Conservation (phyloP, 2,797 vertebrate species). For the Halcyon chelicuti region DNA sequence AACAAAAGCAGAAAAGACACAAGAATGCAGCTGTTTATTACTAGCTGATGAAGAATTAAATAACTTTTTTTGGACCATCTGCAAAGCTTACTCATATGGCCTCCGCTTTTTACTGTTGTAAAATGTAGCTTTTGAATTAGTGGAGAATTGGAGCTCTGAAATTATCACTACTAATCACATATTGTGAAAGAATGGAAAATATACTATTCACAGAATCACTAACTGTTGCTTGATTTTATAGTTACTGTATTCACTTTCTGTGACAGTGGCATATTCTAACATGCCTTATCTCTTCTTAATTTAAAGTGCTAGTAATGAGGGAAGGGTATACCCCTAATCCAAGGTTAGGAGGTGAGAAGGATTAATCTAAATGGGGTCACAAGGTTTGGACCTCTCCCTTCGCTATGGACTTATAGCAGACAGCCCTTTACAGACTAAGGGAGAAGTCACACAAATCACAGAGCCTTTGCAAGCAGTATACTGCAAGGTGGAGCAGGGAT, state of each 20-base stretch:
- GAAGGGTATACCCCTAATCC: neutral
- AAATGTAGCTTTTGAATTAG: conserved; percentile 72
- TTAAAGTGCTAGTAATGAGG: conserved; percentile 47
- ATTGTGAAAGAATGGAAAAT: conserved; percentile 64
- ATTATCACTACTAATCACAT: conserved; percentile 71
- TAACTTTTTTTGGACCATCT: conserved; percentile 71
- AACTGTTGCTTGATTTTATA: conserved; percentile 44
- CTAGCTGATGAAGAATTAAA: conserved; percentile 68
- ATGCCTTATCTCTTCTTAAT: conserved; percentile 46
- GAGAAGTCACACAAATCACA: neutral
- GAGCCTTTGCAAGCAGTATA: neutral
- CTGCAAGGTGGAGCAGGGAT: neutral
- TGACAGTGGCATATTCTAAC: conserved; percentile 32
- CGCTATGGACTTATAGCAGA: neutral
- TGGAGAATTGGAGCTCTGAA: conserved; percentile 58
- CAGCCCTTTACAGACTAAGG: neutral
- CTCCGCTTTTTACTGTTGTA: conserved; percentile 56
- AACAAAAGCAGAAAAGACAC: conserved; percentile 47
- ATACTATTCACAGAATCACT: conserved; percentile 53
- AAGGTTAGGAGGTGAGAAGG: conserved; percentile 25
- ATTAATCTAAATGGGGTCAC: conserved; percentile 14
- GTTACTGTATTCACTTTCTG: conserved; percentile 31
- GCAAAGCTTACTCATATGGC: conserved; percentile 69
- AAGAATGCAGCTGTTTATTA: conserved; percentile 65
- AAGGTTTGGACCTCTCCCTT: conserved; percentile 6